Base-by-base conservation (phyloP, 1,140 invertebrate genomes). In the Araneus ventricosus region DNA sequence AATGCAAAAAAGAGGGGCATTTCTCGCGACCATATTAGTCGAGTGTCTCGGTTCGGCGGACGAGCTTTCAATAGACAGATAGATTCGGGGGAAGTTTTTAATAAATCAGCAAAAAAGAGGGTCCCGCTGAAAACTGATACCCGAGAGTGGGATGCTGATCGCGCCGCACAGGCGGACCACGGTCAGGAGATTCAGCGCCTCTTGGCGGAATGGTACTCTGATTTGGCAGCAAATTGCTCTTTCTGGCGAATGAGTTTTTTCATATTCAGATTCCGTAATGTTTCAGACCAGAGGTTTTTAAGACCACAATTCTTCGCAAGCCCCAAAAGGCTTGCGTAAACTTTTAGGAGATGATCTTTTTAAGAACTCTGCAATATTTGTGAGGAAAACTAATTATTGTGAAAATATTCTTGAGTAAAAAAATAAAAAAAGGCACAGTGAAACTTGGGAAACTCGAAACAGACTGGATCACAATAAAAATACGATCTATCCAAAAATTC, bases 161-260 rank as follows among this genome's bases (percentile, higher is more conserved):
- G 90, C 90, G 90, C 80, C 90, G 61, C 39, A 52, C 57, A 59
- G 90, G 85, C 90, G 90, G 90, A 92, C 90, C 24, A 22, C 82
- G 90, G 90, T 92, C 90, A 92, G 90, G 39, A 63, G 39, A 70
- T 92, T 92, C 52, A 57, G 88, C 41, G 52, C 52, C 39, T 24
- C 4, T 1, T 2, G 39, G 45, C 22, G 34, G 24, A 22, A 17
- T 30, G 45, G 79, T 10, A 67, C n/a, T 30, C 17, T 27, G 4
- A 80, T 79, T 84, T 84, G 57, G 79, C 79, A 24, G 14, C 5
- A 22, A 10, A 63, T 91, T 8, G 22, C 89, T 34, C 2, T 20
- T 22, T 27, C 70, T 70, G 4, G 61, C 52, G 10, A 30, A n/a
- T n/a, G n/a, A n/a, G n/a, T n/a, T n/a, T n/a, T n/a, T n/a, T n/a